A percentile compares a stretch with the other conserved stretches of the same genome.
phyloP scores from a whole-genome alignment of 2,888 invertebrate species.

The Hanleya hanleyi region DNA sequence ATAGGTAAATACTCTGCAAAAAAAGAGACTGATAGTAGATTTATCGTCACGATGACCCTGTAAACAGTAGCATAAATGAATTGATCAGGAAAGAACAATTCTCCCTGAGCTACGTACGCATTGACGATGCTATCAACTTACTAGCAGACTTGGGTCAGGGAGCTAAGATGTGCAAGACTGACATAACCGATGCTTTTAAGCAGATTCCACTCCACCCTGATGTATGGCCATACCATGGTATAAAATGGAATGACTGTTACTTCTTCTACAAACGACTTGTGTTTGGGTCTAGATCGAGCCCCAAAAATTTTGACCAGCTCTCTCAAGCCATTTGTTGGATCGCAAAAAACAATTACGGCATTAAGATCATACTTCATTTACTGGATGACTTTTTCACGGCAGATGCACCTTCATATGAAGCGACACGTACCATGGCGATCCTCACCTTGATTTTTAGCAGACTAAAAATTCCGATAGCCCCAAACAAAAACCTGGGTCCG shows the following conservation, averaged over 20 bases:
- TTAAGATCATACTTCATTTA: slow-evolving; percentile 16
- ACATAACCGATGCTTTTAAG: slow-evolving; percentile 28
- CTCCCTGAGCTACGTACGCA: slow-evolving; percentile 28
- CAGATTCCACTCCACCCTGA: slow-evolving; percentile 1
- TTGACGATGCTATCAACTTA: slow-evolving; percentile 38
- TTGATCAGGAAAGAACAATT: slow-evolving; percentile 38
- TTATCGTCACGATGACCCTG: slow-evolving; percentile 34
- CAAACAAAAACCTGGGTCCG: too few species aligned
- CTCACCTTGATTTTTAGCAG: too few species aligned
- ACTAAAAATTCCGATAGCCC: too few species aligned
- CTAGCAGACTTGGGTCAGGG: slow-evolving; percentile 20
- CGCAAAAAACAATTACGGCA: slow-evolving; percentile 4
- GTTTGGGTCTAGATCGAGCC: slow-evolving; percentile 22
- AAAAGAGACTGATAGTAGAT: slow-evolving; percentile 27
- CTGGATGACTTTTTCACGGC: slow-evolving; percentile 27
- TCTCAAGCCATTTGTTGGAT: slow-evolving; percentile 24
- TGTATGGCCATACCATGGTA: neutral
- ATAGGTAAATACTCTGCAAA: neutral
- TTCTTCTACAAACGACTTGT: slow-evolving; percentile 16
- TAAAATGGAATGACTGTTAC: slow-evolving; percentile 17
- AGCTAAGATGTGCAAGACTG: slow-evolving; percentile 29
- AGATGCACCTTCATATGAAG: too few species aligned
- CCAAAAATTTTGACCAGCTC: slow-evolving; percentile 20
- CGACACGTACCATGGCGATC: too few species aligned
- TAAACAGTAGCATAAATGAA: slow-evolving; percentile 30